Base-by-base conservation (phyloP, 2,113 vertebrate genomes). In the Sinosuthora webbiana region DNA sequence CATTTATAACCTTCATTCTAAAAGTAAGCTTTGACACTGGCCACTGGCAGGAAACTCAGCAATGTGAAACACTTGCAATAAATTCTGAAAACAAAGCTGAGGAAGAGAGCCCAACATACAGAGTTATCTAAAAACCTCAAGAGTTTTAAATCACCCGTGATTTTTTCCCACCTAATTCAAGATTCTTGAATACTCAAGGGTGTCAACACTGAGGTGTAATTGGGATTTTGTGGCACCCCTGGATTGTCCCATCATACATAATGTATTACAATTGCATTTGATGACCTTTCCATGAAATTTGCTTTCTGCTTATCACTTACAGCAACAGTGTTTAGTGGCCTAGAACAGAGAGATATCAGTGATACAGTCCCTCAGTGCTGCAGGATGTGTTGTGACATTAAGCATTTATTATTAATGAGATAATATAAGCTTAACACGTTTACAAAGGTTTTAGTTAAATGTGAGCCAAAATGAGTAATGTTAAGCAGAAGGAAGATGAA, bases 281-380 rank as follows among this genome's bases (percentile, higher is more conserved):
- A 45, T 73, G 81, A 78, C 70, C 65, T 95, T 91, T 91, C 94
- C 81, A 28, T 85, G 35, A 45, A 87, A 69, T 75, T 82, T 87
- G 28, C 69, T 91, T 79, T 79, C 44, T 89, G 47, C 50, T 93
- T 82, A 53, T 88, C 70, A 41, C 90, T 89, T 68, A 30, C 15
- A 85, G 45, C 20, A 85, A 19, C 3, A 53, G 35, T 10, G 8
- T 80, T 90, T 50, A 69, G 82, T 42, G n/a, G 49, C 35, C 37
- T 67, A 69, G 74, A 94, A 73, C 44, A 82, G 69, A 81, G 76
- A 90, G 47, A 35, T 0, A 1, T 69, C 76, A 70, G 75, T 13
- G 78, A 53, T 62, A 55, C 0, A 1, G 49, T 23, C 23, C 45
- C n/a, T 39, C 81, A 33, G 15, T 11, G 45, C 31, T 1, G 53